phyloP scores from a whole-genome alignment of 2,113 vertebrate species.

The Bos indicus region DNA sequence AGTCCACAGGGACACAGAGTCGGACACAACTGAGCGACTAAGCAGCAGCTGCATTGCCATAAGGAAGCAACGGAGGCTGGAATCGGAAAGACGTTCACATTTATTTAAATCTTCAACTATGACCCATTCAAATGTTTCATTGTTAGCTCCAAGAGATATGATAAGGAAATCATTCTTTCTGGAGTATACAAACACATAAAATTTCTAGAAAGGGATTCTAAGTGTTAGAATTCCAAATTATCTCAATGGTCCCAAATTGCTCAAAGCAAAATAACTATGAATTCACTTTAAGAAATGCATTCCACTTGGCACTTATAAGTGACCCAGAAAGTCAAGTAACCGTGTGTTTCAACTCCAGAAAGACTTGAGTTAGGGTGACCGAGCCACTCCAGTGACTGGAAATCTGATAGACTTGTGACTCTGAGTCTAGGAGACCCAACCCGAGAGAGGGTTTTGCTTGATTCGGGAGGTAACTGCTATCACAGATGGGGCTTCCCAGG shows the following conservation, averaged over 20 bases:
- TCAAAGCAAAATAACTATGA: background rate
- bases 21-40: too few species aligned
- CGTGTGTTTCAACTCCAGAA: background rate
- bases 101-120: background rate
- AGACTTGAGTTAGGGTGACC: background rate
- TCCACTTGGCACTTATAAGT: background rate
- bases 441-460: background rate
- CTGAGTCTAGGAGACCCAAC: background rate
- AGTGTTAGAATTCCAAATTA: background rate
- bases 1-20: background rate
- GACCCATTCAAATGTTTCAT: background rate
- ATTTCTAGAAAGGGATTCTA: background rate
- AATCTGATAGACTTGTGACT: background rate
- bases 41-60: background rate
- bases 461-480: background rate
- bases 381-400: background rate
- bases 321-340: background rate
- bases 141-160: background rate
- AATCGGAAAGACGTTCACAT: background rate
- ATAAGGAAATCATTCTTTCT: background rate
- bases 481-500: background rate
- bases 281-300: background rate
- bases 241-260: background rate
- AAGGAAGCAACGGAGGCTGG: background rate
- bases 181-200: background rate